phyloP scores from a whole-genome alignment of 1,140 invertebrate species.

The Armadillidium nasatum region DNA sequence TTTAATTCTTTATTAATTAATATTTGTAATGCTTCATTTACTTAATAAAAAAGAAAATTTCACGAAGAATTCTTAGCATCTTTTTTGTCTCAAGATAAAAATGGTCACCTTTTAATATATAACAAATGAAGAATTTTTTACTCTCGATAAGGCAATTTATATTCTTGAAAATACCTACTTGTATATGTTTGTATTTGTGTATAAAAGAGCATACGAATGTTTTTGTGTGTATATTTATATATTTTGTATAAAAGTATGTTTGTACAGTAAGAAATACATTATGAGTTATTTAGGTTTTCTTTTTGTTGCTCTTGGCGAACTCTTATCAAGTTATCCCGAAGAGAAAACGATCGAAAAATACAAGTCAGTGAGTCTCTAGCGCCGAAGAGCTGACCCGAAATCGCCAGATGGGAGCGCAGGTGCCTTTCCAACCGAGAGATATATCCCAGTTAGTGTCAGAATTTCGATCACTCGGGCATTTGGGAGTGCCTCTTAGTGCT shows the following conservation, averaged over 20 bases:
- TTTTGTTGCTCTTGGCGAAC: background rate
- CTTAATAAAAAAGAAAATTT: no score
- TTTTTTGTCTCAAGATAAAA: no score
- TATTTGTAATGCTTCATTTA: no score
- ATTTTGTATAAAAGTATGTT: background rate
- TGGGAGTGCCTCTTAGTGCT: slow-evolving; percentile 1
- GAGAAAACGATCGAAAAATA: background rate
- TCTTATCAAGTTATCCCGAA: background rate
- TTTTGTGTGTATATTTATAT: background rate
- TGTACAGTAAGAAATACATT: background rate
- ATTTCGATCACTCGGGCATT: slow-evolving; percentile 3
- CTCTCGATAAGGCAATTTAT: no score
- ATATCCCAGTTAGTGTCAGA: slow-evolving; percentile 12
- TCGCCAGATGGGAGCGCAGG: background rate
- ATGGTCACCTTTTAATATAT: no score
- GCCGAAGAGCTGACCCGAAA: background rate
- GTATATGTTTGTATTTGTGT: no score
- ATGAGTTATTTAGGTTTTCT: background rate
- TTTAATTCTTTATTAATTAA: no score
- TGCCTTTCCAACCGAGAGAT: background rate
- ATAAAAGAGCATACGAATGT: background rate
- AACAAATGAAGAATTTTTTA: no score
- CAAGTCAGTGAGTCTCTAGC: background rate
- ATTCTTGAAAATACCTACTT: no score
- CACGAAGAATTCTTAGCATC: no score